Evolutionary conservation across 2,888 invertebrate genomes (phyloP).

Genomic region (Philaethria dido): DNA sequence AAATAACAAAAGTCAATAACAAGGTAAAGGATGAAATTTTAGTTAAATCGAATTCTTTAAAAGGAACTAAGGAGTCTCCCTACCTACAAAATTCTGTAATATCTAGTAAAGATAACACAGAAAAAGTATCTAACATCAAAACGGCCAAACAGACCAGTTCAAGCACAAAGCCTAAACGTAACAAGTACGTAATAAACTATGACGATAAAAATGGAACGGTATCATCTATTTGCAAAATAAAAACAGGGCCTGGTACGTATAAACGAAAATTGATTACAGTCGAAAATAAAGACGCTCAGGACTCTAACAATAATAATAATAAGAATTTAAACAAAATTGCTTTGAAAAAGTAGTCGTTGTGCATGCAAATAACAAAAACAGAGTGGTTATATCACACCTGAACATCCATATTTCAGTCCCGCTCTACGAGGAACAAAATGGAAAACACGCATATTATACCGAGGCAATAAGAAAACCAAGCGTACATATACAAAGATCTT

Average conservation of each 20-base stretch:
- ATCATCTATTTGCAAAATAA: constrained; percentile 73
- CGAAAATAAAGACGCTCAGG: constrained; percentile 61
- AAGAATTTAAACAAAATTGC: constrained; percentile 66
- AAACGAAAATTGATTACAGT: constrained; percentile 60
- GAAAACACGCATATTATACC: constrained; percentile 54
- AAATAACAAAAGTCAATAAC: constrained; percentile 5
- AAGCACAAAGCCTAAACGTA: constrained; percentile 54
- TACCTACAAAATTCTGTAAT: constrained; percentile 27
- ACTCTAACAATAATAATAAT: constrained; percentile 57
- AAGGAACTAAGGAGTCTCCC: constrained; percentile 24
- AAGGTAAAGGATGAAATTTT: background rate
- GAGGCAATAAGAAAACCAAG: constrained; percentile 67
- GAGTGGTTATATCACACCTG: constrained; percentile 50
- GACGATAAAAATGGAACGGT: constrained; percentile 79
- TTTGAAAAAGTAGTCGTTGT: constrained; percentile 77
- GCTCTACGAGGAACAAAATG: constrained; percentile 65
- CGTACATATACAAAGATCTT: constrained; percentile 67
- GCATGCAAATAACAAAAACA: constrained; percentile 62
- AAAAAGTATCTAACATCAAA: constrained; percentile 43
- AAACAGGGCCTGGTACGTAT: constrained; percentile 56
- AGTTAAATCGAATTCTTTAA: constrained; percentile 17
- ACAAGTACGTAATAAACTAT: constrained; percentile 76
- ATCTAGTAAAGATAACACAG: constrained; percentile 38
- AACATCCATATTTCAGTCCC: constrained; percentile 74
- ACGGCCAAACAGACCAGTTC: constrained; percentile 39